Percentiles rank a stretch among this genome's conserved stretches.
Evolutionary conservation across 2,888 invertebrate species (phyloP).

Genomic region (Aphidoletes aphidimyza): DNA sequence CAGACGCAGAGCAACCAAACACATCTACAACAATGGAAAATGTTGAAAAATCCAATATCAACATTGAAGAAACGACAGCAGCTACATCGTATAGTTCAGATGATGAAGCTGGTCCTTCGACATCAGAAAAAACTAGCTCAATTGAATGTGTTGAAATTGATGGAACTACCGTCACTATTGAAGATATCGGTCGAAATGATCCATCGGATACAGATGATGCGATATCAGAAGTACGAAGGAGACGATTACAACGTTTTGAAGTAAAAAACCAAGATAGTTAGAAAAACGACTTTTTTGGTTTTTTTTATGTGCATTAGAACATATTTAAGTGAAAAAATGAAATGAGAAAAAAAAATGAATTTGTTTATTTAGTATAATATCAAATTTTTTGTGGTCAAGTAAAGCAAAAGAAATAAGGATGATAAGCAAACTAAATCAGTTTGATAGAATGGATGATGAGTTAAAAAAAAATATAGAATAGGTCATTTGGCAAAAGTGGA

Average conservation of each 20-base stretch:
- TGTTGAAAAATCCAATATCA: background rate
- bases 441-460: no score
- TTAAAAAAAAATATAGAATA: no score
- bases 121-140: background rate
- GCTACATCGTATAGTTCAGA: background rate
- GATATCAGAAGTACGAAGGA: conserved; percentile 73
- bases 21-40: background rate
- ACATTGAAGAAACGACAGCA: background rate
- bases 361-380: background rate
- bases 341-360: background rate
- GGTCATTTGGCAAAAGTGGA: no score
- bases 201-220: conserved; percentile 56
- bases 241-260: conserved; percentile 72
- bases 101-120: background rate
- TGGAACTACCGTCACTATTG: conserved; percentile 62
- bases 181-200: conserved; percentile 65
- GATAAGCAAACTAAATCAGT: no score
- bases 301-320: background rate
- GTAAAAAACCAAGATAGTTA: conserved; percentile 68
- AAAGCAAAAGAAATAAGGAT: background rate
- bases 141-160: background rate
- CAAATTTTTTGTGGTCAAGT: background rate
- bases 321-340: background rate
- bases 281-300: background rate
- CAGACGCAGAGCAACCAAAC: conserved; percentile 50